Percentiles rank a stretch among this genome's conserved stretches.
These are phyloP conservation scores for Ispidina picta DNA, from an alignment of 2,797 vertebrate species.

Conservation along the genomic window DNA sequence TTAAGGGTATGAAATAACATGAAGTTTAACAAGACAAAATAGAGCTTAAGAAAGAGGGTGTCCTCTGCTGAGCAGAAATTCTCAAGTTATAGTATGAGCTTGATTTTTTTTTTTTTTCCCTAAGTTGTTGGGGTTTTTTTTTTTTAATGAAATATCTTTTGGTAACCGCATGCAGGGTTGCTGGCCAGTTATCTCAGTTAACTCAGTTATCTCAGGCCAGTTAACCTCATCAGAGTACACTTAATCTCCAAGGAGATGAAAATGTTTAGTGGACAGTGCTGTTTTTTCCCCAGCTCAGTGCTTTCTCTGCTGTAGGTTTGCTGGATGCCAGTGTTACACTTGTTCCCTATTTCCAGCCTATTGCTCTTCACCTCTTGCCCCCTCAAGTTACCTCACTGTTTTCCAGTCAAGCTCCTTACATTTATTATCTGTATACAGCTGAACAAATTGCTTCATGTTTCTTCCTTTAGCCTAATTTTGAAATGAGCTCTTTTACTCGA, in stretches of 20 bases:
- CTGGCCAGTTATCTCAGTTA: not conserved
- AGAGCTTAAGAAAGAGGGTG: not conserved
- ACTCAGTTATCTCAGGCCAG: too few relatives aligned
- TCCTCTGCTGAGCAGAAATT: not conserved
- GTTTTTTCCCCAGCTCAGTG: not conserved
- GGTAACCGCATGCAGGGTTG: not conserved
- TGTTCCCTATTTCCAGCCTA: not conserved
- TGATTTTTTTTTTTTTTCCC: not conserved
- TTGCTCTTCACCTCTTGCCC: not conserved
- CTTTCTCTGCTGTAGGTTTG: not conserved
- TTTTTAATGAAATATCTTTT: not conserved
- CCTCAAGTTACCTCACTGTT: not conserved
- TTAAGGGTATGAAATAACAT: not conserved
- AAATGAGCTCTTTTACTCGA: not conserved
- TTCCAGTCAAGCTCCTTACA: not conserved
- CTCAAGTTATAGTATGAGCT: not conserved
- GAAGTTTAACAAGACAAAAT: not conserved
- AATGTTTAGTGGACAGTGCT: not conserved
- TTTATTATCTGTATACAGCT: not conserved
- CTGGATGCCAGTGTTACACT: not conserved
- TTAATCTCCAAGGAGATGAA: not conserved
- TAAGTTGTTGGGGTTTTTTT: too few relatives aligned
- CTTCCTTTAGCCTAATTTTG: conserved; percentile 54
- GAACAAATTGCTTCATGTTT: conserved; percentile 35
- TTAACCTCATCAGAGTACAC: not conserved